Percentiles rank a stretch among this genome's conserved stretches.
Evolutionary conservation across 2,113 vertebrate species (phyloP).

Genomic region (Cacatua alba): DNA sequence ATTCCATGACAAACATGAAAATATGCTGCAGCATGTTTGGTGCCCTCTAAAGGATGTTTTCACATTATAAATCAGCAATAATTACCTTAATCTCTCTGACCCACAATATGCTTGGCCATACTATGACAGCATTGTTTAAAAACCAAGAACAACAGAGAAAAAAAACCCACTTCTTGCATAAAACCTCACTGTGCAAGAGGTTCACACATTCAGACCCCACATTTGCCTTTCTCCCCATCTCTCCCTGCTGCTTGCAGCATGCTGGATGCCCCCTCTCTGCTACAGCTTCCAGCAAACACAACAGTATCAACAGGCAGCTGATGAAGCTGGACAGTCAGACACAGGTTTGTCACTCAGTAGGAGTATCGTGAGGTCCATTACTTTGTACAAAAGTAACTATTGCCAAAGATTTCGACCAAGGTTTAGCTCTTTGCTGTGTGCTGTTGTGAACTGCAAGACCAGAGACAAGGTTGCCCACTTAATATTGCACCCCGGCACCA

Average conservation of each 20-base stretch:
- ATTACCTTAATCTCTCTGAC: background rate
- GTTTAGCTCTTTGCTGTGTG: background rate
- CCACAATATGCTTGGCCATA: background rate
- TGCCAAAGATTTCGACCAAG: fast-evolving
- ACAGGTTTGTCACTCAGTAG: background rate
- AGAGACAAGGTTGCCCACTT: background rate
- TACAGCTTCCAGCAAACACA: background rate
- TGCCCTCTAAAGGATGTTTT: background rate
- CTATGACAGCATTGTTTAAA: background rate
- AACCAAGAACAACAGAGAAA: background rate
- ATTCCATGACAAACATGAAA: background rate
- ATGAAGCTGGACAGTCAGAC: fast-evolving
- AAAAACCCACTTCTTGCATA: background rate
- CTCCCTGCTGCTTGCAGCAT: fast-evolving
- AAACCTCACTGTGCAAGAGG: background rate
- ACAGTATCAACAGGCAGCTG: background rate
- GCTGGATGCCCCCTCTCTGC: background rate
- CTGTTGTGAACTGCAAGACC: background rate
- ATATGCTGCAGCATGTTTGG: background rate
- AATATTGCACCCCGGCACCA: fast-evolving
- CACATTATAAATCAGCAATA: background rate
- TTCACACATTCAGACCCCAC: fast-evolving
- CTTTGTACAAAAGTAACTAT: background rate
- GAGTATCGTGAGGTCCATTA: background rate
- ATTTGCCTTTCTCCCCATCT: background rate